Base-by-base conservation (phyloP, 2,113 vertebrate genomes). In the Myrmecophaga tridactyla region DNA sequence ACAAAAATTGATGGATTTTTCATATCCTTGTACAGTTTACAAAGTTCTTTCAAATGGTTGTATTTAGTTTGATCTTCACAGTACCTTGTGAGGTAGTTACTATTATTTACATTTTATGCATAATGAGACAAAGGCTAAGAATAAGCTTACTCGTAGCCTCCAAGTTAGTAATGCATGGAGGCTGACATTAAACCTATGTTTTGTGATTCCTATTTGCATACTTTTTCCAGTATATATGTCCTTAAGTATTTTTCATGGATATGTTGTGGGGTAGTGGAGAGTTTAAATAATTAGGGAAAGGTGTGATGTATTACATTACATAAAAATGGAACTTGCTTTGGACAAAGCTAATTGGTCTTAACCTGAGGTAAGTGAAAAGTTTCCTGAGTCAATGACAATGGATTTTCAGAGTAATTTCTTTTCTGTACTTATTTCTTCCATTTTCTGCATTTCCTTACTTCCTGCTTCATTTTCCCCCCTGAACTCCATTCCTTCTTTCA, bases 391-490 rank as follows among this genome's bases (percentile, higher is more conserved):
- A 80, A 72, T 48, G 39, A 65, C 51, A 84, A 84, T 4, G 13
- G 18, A 36, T 77, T 97, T 97, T 83, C 48, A 76, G 87, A 84
- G 34, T 70, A 2, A 46, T 53, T 51, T 63, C 25, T 86, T 48
- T 77, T 63, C 29, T 11, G 7, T 80, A 25, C 34, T 89, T 86
- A n/a, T 46, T 46, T 62, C 41, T 83, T 75, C 29, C 23, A 46
- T 88, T 56, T n/a, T 85, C 11, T 11, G 21, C 29, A 41, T 94
- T 90, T 84, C 36, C 27, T 89, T 89, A 75, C 11, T 51, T 75
- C 7, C 27, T 72, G 29, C 36, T 92, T 85, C 43, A 36, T 39
- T 77, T 46, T 39, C 18, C 51, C n/a, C 34, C 21, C 46, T 25
- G 36, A 18, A 65, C 91, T 94, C 12, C 21, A 82, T 3, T 10